phyloP scores from a whole-genome alignment of 2,888 invertebrate species.

The Plutella xylostella region DNA sequence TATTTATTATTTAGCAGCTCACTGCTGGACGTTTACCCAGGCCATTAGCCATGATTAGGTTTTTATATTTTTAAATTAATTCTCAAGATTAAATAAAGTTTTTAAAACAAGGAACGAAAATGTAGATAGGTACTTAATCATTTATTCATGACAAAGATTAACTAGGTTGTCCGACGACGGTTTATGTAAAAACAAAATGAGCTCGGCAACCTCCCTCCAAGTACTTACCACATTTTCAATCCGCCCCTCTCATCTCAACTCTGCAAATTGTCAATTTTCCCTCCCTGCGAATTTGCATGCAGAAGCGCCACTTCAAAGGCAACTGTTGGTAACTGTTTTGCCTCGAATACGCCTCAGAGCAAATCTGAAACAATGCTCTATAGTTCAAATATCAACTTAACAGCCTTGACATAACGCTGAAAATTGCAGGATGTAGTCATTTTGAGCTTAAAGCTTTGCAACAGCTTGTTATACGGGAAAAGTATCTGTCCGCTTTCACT shows the following conservation, averaged over 20 bases:
- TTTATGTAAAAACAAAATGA: too few relatives aligned
- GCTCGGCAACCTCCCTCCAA: too few relatives aligned
- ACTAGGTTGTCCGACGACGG: too few relatives aligned
- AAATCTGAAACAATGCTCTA: not conserved
- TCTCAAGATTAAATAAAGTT: too few relatives aligned
- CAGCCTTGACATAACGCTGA: not conserved
- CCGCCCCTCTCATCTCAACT: constrained; percentile 20
- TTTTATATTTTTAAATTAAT: too few relatives aligned
- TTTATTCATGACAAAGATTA: too few relatives aligned
- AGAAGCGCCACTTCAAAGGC: constrained; percentile 69
- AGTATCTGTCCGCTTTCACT: not conserved
- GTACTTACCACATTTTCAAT: constrained; percentile 15
- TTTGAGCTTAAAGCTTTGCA: not conserved
- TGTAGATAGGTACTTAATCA: too few relatives aligned
- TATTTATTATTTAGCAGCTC: too few relatives aligned
- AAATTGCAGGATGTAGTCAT: not conserved
- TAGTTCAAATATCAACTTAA: not conserved
- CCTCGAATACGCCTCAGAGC: constrained; percentile 9
- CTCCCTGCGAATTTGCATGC: constrained; percentile 55
- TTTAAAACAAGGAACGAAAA: too few relatives aligned
- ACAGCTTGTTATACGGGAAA: not conserved
- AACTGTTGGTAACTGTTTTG: constrained; percentile 48
- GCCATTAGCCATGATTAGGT: too few relatives aligned
- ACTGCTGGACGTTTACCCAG: too few relatives aligned
- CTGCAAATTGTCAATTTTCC: constrained; percentile 44